These are phyloP conservation scores for Tinamus guttatus DNA, from an alignment of 2,113 vertebrate genomes.

Conservation along the genomic window DNA sequence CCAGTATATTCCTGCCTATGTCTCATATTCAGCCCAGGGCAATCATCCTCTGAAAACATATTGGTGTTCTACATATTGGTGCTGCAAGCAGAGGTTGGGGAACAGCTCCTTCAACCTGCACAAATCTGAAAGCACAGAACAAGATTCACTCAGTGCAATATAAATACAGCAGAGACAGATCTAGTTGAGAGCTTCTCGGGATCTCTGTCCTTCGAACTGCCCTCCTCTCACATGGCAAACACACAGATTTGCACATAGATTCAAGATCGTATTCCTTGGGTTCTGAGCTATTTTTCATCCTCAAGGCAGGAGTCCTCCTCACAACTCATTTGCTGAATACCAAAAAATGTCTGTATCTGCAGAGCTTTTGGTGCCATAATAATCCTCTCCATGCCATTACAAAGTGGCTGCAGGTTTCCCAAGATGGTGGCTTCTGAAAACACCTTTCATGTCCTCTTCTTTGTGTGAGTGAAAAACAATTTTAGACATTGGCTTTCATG, in stretches of 20 bases:
- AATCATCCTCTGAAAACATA: background rate
- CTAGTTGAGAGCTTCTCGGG: background rate
- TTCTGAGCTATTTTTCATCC: background rate
- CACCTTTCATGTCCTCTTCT: background rate
- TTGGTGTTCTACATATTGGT: background rate
- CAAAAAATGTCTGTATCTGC: background rate
- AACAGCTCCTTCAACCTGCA: background rate
- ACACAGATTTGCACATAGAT: background rate
- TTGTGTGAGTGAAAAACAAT: background rate
- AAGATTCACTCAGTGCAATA: background rate
- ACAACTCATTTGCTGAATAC: background rate
- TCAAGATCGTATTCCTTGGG: background rate
- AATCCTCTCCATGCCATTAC: background rate
- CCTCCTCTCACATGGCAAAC: background rate
- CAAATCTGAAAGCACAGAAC: background rate
- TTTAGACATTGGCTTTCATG: background rate
- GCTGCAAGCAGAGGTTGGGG: background rate
- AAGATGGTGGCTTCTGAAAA: background rate
- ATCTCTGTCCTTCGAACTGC: background rate
- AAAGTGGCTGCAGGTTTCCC: background rate
- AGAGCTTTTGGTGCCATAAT: no score
- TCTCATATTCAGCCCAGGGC: background rate
- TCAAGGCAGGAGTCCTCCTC: fast-evolving
- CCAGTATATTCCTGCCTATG: background rate
- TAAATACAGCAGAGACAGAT: background rate